These are phyloP conservation scores for Sarcophaga peregrina DNA, from an alignment of 1,140 invertebrate genomes.

Conservation along the genomic window DNA sequence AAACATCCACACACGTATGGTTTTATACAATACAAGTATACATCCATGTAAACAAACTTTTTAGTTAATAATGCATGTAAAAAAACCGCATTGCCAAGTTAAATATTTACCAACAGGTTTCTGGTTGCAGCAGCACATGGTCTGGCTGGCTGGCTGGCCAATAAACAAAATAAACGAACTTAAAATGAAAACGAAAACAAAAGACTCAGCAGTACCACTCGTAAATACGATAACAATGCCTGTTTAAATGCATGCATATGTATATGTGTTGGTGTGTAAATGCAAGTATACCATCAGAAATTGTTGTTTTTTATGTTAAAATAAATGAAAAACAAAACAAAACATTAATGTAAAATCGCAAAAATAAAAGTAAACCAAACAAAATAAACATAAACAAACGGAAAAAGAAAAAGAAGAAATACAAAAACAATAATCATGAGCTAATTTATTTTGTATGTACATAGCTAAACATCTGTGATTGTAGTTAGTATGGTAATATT, in stretches of 20 bases:
- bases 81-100: not conserved
- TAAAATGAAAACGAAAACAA: constrained; percentile 25
- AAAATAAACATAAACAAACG: no score
- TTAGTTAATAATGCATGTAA: not conserved
- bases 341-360: not conserved
- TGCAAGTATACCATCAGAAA: not conserved
- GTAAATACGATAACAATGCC: not conserved
- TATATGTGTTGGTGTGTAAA: not conserved
- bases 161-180: not conserved
- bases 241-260: not conserved
- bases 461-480: no score
- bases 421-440: no score
- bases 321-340: not conserved
- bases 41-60: no score
- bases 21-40: no score
- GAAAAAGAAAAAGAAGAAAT: no score
- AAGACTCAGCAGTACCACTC: not conserved
- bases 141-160: not conserved
- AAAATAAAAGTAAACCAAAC: not conserved
- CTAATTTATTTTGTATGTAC: no score
- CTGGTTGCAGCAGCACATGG: constrained; percentile 19
- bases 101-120: constrained; percentile 36
- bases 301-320: not conserved
- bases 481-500: no score
- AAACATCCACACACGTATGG: no score